Evolutionary conservation across 2,797 vertebrate species (phyloP), one percentile per base, ranked within the genome.

Genomic region (Gobionotothen gibberifrons): DNA sequence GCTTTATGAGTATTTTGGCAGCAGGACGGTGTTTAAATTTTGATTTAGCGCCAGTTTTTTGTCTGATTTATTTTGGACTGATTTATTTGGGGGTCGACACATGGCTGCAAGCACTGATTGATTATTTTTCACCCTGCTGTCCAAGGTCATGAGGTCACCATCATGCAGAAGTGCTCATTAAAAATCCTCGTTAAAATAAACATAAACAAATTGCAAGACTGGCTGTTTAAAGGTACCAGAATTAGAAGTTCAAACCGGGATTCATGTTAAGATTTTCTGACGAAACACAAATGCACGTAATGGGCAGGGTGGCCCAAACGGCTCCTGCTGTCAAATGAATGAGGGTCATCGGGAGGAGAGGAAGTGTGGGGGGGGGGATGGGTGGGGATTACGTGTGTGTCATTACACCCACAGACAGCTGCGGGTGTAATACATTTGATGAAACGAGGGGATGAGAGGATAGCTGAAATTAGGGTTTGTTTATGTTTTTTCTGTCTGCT

Each of bases 401-500:
- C 73, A 74, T 76, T 79, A 75, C 61, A 81, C 49, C 66, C 57
- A 68, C 39, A 39, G 69, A 73, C 70, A 73, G 66, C 78, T 78
- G 76, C 11, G 64, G 54, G 54, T 65, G 67, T 71, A 74, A 72
- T 74, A 79, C 72, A 71, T 73, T 74, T 63, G 74, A 81, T 70
- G 63, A 72, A 69, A 36, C 62, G 52, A 11, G 51, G 44, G 69
- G 70, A 48, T 64, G 40, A 70, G 22, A 5, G 29, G 16, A 52
- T 52, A 11, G 26, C 48, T 51, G 40, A 59, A 63, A 67, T 15
- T 36, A 69, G 9, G 26, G 26, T 26, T 26, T 26, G 26, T 26
- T 26, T 26, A 26, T 36, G 15, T 39, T 66, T 64, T 48, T n/a
- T 29, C 32, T 62, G 16, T 48, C 51, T 5, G 12, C 22, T 60